Evolutionary conservation across 2,888 invertebrate species (phyloP).

Genomic region (Dermolepida albohirtum): DNA sequence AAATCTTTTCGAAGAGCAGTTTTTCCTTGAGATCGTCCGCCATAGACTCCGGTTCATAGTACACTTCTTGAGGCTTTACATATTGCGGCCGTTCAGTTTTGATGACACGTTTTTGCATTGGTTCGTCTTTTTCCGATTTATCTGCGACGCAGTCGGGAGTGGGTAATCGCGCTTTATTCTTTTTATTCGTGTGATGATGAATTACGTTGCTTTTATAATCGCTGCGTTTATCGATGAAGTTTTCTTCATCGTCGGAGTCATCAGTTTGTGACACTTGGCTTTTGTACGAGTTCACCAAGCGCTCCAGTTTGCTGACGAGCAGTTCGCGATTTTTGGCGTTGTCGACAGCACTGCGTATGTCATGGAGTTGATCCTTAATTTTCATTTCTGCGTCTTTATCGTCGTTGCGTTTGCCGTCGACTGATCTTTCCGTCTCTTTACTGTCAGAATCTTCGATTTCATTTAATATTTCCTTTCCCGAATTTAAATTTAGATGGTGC

Average conservation of each 20-base stretch:
- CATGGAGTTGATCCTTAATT: not conserved
- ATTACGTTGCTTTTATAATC: not conserved
- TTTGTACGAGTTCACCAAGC: constrained; percentile 27
- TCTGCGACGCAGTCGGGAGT: not conserved
- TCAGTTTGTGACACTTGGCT: not conserved
- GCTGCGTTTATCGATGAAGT: constrained; percentile 22
- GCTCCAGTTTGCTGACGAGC: constrained; percentile 27
- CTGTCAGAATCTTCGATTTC: not conserved
- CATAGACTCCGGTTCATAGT: constrained; percentile 40
- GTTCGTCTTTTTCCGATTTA: not conserved
- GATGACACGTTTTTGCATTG: constrained; percentile 7
- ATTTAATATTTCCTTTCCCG: not conserved
- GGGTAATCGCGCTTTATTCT: constrained; percentile 8
- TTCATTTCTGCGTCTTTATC: constrained; percentile 12
- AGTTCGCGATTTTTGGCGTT: constrained; percentile 22
- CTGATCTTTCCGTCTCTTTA: constrained; percentile 6
- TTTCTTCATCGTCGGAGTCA: not conserved
- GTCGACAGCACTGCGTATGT: constrained; percentile 10
- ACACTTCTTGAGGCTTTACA: constrained; percentile 35
- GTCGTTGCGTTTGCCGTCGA: constrained; percentile 14
- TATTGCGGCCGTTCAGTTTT: not conserved
- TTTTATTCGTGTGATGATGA: constrained; percentile 8
- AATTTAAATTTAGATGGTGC: not conserved
- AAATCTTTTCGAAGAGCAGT: constrained; percentile 36
- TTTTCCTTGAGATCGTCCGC: constrained; percentile 39